These are phyloP conservation scores for Squalus acanthias DNA, from an alignment of 2,797 vertebrate genomes.

Conservation along the genomic window DNA sequence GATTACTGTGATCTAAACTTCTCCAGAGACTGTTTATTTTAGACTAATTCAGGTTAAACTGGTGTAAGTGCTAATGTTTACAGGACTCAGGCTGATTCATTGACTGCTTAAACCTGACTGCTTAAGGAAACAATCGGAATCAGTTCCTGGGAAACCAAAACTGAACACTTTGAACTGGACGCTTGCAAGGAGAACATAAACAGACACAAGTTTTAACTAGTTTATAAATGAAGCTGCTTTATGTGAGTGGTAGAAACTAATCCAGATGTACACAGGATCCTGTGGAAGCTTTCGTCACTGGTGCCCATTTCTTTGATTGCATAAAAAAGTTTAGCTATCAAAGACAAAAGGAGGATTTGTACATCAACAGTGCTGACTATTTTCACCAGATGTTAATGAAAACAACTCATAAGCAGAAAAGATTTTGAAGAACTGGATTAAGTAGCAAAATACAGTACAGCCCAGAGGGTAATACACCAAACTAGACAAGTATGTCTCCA, in stretches of 20 bases:
- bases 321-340: neutral
- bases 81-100: constrained; percentile 31
- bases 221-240: neutral
- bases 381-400: constrained; percentile 13
- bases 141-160: constrained; percentile 11
- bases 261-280: constrained; percentile 24
- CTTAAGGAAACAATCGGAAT: constrained; percentile 36
- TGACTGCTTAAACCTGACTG: constrained; percentile 31
- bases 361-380: neutral
- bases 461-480: neutral
- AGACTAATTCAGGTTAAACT: constrained; percentile 38
- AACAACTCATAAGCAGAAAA: neutral
- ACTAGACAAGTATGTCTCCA: neutral
- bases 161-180: constrained; percentile 31
- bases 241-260: constrained; percentile 17
- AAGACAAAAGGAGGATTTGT: neutral
- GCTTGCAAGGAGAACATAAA: constrained; percentile 18
- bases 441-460: neutral
- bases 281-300: neutral
- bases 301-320: neutral
- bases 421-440: neutral
- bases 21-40: constrained; percentile 37
- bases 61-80: constrained; percentile 38
- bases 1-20: constrained; percentile 37
- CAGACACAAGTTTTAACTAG: constrained; percentile 31